Conservation (phyloP, 2,113 vertebrate species). For the Globicephala melas region DNA sequence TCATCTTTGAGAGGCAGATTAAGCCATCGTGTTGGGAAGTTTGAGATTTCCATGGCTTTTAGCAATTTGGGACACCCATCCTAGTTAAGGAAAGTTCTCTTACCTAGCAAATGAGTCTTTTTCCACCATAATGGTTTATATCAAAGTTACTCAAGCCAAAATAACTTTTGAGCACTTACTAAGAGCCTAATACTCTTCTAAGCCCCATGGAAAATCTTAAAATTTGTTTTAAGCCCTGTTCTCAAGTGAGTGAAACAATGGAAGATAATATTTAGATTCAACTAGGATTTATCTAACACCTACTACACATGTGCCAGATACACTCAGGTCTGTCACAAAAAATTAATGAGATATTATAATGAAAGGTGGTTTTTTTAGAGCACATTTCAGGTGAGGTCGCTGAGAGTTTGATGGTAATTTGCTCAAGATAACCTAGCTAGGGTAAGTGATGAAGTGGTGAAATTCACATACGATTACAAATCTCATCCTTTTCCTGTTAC, state of each 20-base stretch:
- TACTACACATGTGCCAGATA: background rate
- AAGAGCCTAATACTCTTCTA: background rate
- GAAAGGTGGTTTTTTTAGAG: background rate
- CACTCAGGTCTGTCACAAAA: background rate
- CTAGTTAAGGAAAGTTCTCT: background rate
- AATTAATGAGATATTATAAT: background rate
- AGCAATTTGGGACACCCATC: background rate
- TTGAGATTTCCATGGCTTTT: slow-evolving; percentile 22
- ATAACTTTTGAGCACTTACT: slow-evolving; percentile 1
- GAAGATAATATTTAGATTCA: background rate
- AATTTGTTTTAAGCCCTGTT: background rate
- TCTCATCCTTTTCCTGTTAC: background rate
- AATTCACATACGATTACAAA: background rate
- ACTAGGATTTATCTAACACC: background rate
- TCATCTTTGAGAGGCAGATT: slow-evolving; percentile 24
- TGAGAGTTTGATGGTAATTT: slow-evolving; percentile 15
- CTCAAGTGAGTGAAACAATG: background rate
- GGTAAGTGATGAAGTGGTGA: slow-evolving; percentile 12
- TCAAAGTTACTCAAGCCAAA: background rate
- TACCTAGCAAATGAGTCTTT: background rate
- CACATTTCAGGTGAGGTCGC: background rate
- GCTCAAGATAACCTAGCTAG: background rate
- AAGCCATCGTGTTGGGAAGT: slow-evolving; percentile 1
- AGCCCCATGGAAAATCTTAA: background rate
- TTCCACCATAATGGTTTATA: background rate